Base-by-base conservation (phyloP, 2,797 vertebrate genomes). In the Somateria mollissima region DNA sequence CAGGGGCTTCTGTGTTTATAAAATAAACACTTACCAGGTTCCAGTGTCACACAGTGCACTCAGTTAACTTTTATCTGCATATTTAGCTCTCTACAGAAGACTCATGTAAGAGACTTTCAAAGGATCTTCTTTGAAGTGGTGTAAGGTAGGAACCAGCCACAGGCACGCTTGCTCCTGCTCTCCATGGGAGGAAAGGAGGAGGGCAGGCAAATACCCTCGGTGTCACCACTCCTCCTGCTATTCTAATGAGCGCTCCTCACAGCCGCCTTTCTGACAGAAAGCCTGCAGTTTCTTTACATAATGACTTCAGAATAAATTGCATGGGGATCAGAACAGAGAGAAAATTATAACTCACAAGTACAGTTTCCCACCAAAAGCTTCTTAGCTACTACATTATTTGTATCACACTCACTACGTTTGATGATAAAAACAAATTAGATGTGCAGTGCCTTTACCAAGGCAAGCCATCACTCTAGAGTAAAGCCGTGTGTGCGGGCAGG, bases 211-310 rank as follows among this genome's bases (percentile, higher is more conserved):
- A 95, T 32, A 87, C 32, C 65, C 69, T 61, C 1, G 0, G 57
- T 91, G 91, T 84, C 71, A 83, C 88, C 61, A 20, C 64, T 76
- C 43, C 85, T 84, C 73, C 83, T 88, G 61, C 80, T 61, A 21
- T 17, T 91, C 71, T 84, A 94, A 87, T 84, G 80, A 95, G 72
- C 2, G 3, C 32, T 90, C 60, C 79, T 87, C 89, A 43, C 49
- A 83, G 79, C 27, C 0, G 2, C 77, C 83, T 88, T 91, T 84
- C 89, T 74, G 92, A 83, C 0, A 2, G 80, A 89, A 90, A 87
- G 76, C 89, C 89, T 84, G 85, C 47, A 76, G 94, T 73, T 84
- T 94, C 94, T 93, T 92, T 92, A 94, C 83, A 88, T 91, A 94
- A 91, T 47, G 83, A 88, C 85, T 96, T 94, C 83, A 84, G 80